Conservation (phyloP, 2,888 invertebrate genomes). For the Caenorhabditis panamensis region DNA sequence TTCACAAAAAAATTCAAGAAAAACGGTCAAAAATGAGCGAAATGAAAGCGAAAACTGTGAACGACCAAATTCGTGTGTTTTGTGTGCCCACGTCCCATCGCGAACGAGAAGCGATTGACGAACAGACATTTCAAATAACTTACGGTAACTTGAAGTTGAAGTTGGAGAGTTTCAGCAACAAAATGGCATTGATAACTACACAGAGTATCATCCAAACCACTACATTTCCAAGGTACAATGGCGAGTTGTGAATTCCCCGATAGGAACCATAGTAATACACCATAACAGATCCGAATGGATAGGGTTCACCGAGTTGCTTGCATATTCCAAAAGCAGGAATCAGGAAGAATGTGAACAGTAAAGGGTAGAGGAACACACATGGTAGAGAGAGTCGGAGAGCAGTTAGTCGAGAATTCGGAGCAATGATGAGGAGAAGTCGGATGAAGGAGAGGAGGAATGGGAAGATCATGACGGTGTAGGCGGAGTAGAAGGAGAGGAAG, state of each 20-base stretch:
- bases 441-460: constrained; percentile 24
- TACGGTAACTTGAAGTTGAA: constrained; percentile 4
- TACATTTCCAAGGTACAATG: constrained; percentile 4
- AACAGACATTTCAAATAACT: not conserved
- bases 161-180: constrained; percentile 12
- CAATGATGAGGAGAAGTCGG: constrained; percentile 17
- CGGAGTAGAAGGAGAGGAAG: constrained; percentile 20
- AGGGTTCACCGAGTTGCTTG: constrained; percentile 6
- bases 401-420: constrained; percentile 3
- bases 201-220: constrained; percentile 20
- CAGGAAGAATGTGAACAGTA: constrained; percentile 30
- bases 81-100: too few species aligned
- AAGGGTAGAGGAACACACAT: constrained; percentile 4
- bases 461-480: constrained; percentile 22
- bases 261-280: constrained; percentile 14
- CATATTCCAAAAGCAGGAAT: constrained; percentile 17
- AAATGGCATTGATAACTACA: not conserved
- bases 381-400: not conserved
- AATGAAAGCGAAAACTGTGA: too few species aligned
- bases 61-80: too few species aligned
- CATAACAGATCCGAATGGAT: constrained; percentile 21
- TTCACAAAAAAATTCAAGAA: too few species aligned
- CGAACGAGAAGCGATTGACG: too few species aligned
- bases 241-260: constrained; percentile 18
- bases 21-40: too few species aligned